Conservation (phyloP, 2,113 vertebrate species). For the Kobus ellipsiprymnus region DNA sequence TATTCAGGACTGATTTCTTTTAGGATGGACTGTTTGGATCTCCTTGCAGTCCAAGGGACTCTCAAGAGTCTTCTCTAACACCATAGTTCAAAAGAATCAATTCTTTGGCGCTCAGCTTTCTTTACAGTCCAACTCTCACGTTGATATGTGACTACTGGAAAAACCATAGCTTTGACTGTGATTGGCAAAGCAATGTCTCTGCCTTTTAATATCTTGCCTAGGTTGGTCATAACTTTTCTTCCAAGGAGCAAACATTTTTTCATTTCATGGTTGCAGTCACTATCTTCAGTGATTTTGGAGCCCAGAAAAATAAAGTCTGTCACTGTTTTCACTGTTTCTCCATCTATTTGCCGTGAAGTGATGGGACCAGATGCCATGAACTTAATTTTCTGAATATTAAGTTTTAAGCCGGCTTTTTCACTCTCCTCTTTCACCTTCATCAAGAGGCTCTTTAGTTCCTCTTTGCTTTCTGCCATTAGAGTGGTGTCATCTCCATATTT, state of each 20-base stretch:
- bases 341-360: background rate
- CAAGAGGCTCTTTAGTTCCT: background rate
- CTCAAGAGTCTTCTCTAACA: background rate
- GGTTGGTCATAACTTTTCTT: background rate
- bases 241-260: background rate
- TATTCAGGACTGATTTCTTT: background rate
- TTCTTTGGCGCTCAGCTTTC: background rate
- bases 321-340: background rate
- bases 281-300: background rate
- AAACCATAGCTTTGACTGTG: background rate
- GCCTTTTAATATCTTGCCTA: background rate
- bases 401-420: background rate
- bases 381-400: background rate
- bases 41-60: background rate
- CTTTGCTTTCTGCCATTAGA: background rate
- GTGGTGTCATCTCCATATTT: background rate
- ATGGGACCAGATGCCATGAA: background rate
- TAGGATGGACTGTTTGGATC: background rate
- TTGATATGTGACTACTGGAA: background rate
- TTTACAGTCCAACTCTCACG: background rate
- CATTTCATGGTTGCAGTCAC: background rate
- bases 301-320: background rate
- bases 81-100: background rate
- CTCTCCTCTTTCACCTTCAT: background rate
- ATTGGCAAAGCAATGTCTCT: background rate